Evolutionary conservation across 2,113 vertebrate species (phyloP).

Genomic region (Prochilodus magdalenae): DNA sequence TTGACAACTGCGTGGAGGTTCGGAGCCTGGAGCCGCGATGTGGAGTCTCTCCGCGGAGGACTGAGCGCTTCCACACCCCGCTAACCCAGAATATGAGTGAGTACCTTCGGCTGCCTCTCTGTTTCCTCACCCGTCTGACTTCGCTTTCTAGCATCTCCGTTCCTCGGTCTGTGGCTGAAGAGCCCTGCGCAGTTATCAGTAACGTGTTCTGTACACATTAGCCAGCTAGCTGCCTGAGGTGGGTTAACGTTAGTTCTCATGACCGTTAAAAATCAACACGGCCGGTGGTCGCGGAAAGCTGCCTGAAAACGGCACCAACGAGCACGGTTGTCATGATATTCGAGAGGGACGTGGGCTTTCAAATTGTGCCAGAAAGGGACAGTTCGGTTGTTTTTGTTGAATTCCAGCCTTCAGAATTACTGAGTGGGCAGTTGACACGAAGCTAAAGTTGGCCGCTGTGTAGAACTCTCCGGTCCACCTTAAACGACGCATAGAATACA

Average conservation of each 20-base stretch:
- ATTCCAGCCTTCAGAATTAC: neutral
- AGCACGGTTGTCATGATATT: too few species aligned
- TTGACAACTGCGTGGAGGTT: conserved; percentile 70
- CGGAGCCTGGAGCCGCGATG: conserved; percentile 68
- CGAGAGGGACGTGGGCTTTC: too few species aligned
- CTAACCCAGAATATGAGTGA: conserved; percentile 58
- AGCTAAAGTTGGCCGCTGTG: neutral
- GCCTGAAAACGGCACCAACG: too few species aligned
- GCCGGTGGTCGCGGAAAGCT: too few species aligned
- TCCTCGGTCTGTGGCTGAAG: neutral
- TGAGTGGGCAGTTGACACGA: conserved; percentile 18
- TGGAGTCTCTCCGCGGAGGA: neutral
- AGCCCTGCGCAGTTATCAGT: conserved; percentile 9
- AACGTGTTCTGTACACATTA: neutral
- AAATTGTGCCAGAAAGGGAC: too few species aligned
- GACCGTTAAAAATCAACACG: neutral
- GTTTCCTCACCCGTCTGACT: neutral
- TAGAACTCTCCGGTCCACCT: neutral
- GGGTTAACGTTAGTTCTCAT: neutral
- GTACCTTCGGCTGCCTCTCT: conserved; percentile 49
- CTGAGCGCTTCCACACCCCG: neutral
- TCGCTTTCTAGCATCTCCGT: neutral
- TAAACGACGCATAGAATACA: neutral
- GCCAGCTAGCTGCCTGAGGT: conserved; percentile 2
- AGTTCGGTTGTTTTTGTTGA: too few species aligned